These are phyloP conservation scores for Bombus polaris DNA, from an alignment of 1,140 invertebrate species.

Conservation along the genomic window DNA sequence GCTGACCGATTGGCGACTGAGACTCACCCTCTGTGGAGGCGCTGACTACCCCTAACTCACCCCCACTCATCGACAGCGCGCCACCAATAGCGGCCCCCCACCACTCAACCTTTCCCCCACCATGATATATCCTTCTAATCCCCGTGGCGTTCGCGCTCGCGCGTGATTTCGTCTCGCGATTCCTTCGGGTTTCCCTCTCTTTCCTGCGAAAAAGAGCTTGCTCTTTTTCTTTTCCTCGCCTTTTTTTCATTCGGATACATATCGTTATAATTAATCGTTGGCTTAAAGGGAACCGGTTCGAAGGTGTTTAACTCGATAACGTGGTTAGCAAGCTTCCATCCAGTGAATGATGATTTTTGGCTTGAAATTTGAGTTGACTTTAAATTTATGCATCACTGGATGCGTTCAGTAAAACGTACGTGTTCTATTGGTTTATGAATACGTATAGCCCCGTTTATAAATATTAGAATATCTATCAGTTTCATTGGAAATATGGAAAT, in stretches of 20 bases:
- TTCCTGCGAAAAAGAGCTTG: no score
- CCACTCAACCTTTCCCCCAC: not conserved
- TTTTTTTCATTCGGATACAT: not conserved
- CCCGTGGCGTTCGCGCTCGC: slow-evolving; percentile 10
- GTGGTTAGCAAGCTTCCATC: no score
- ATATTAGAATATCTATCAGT: no score
- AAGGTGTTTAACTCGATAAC: no score
- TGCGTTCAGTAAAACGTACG: no score
- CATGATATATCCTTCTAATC: slow-evolving; percentile 11
- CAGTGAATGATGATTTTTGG: no score
- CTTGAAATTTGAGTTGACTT: no score
- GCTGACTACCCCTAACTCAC: slow-evolving; percentile 71
- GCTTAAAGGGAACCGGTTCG: not conserved
- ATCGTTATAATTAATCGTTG: not conserved
- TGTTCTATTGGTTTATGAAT: no score
- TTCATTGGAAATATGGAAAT: no score
- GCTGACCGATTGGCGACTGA: slow-evolving; percentile 78
- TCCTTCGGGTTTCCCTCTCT: slow-evolving; percentile 5
- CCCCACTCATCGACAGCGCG: slow-evolving; percentile 17
- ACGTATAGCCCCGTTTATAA: no score
- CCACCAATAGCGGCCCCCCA: slow-evolving; percentile 28
- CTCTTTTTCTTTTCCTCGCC: no score
- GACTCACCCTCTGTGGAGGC: slow-evolving; percentile 72
- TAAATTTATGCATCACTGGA: no score
- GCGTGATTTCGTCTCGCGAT: slow-evolving; percentile 15